Evolutionary conservation across 2,113 vertebrate genomes (phyloP), one percentile per base, ranked within the genome.

Genomic region (Gopherus flavomarginatus): DNA sequence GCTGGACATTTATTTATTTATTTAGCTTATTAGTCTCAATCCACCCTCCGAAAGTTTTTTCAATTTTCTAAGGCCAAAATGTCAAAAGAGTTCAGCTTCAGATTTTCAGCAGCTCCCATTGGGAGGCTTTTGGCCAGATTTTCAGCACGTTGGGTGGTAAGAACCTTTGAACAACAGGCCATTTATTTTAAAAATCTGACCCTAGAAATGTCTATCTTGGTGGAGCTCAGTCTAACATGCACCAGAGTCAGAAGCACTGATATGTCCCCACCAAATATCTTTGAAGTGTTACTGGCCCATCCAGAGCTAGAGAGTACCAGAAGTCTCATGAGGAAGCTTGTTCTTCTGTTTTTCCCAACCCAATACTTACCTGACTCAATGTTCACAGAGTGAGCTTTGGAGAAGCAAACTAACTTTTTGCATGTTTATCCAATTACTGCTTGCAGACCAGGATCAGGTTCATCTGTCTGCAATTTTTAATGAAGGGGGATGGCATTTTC

Each of bases 211-310:
- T 52, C 92, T 80, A 0, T n/a, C 79, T 81, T 65, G 42, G 3
- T 62, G 92, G 26, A 91, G 49, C 81, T 93, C 52, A 31, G 69
- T 26, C 87, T 96, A 87, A 27, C 85, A 95, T 81, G 89, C n/a
- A n/a, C 59, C 24, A 0, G n/a, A 89, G 69, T 90, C 65, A 81
- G 88, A 91, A 91, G 90, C 88, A 86, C 93, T 97, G 79, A 92
- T 91, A 96, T 95, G 75, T 96, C 94, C 52, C 16, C 6, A n/a
- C 81, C 65, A 50, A 95, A 86, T 95, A 6, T 54, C 75, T 97
- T 94, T 95, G 84, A 97, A 85, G 79, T 93, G 95, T 97, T 96
- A 95, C 94, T 96, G 94, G 92, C 88, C 80, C 52, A 77, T 19
- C 7, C 50, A 90, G 57, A 94, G 83, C 86, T 96, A 87, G 93